These are phyloP conservation scores for Netelia melanura DNA, from an alignment of 2,888 invertebrate genomes.

Conservation along the genomic window DNA sequence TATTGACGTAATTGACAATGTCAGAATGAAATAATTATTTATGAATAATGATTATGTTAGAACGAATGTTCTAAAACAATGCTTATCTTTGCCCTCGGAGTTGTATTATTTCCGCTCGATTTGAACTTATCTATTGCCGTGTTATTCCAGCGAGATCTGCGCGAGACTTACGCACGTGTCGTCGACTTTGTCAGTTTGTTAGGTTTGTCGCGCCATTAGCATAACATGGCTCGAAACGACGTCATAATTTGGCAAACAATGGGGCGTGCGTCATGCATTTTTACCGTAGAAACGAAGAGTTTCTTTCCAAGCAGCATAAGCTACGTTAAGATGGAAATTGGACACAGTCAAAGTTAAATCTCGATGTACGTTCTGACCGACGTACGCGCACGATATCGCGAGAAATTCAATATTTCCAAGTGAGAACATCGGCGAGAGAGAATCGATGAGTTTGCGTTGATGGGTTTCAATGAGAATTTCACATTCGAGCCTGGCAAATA, in stretches of 20 bases:
- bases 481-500: slow-evolving; percentile 36
- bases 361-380: slow-evolving; percentile 1
- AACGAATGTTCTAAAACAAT: neutral
- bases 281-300: slow-evolving; percentile 61
- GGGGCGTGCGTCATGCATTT: slow-evolving; percentile 74
- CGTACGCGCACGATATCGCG: neutral
- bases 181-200: slow-evolving; percentile 65
- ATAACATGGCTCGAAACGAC: slow-evolving; percentile 74
- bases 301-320: slow-evolving; percentile 33
- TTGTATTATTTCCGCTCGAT: neutral
- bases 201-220: slow-evolving; percentile 73
- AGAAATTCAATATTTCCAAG: slow-evolving; percentile 42
- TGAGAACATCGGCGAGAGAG: neutral
- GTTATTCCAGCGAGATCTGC: slow-evolving; percentile 47
- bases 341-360: slow-evolving; percentile 39
- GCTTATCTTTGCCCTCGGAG: no score
- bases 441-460: slow-evolving; percentile 28
- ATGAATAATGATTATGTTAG: neutral
- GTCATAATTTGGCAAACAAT: slow-evolving; percentile 76
- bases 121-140: neutral
- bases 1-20: neutral
- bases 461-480: slow-evolving; percentile 7
- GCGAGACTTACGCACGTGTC: slow-evolving; percentile 35
- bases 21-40: neutral
- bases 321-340: slow-evolving; percentile 44